Base-by-base conservation (phyloP, 2,113 vertebrate species). In the Argyrosomus japonicus region DNA sequence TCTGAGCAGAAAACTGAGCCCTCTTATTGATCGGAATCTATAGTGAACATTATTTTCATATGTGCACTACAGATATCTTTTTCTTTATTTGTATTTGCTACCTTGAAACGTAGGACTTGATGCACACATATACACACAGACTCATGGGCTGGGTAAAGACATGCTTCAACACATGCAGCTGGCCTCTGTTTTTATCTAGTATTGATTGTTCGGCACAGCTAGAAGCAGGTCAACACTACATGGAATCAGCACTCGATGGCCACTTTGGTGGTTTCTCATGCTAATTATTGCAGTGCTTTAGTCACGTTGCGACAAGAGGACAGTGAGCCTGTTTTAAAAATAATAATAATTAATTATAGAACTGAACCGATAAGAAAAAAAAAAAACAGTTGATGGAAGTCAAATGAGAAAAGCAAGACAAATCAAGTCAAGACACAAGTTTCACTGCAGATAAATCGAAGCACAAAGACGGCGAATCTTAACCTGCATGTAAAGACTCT, bases 241-340 rank as follows among this genome's bases (percentile, higher is more conserved):
- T 62, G 54, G 63, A 69, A 77, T 61, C 68, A 40, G 63, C 68
- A 47, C 51, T 63, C 18, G 3, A 23, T 29, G 65, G 48, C 29
- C 21, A 68, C 53, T 60, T 70, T 54, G 23, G 58, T 62, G 68
- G 18, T 77, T 80, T 76, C 47, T 81, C 72, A 84, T 83, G 73
- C 73, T 81, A 81, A 77, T 86, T 3, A 68, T 62, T 81, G 50
- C 64, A 25, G 68, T 15, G 72, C 48, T 69, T 36, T 68, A 77
- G 77, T 81, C 18, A 63, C 56, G 68, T 54, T 61, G 77, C 60
- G 25, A 7, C 36, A 48, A 54, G 25, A 71, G 43, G 50, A 51
- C 1, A 19, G n/a, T 23, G 13, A 13, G 45, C n/a, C n/a, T 56
- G 47, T 18, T 62, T 65, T 47, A 40, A 40, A 9, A 40, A 40